Evolutionary conservation across 2,113 vertebrate species (phyloP).

Genomic region (Chauna torquata): DNA sequence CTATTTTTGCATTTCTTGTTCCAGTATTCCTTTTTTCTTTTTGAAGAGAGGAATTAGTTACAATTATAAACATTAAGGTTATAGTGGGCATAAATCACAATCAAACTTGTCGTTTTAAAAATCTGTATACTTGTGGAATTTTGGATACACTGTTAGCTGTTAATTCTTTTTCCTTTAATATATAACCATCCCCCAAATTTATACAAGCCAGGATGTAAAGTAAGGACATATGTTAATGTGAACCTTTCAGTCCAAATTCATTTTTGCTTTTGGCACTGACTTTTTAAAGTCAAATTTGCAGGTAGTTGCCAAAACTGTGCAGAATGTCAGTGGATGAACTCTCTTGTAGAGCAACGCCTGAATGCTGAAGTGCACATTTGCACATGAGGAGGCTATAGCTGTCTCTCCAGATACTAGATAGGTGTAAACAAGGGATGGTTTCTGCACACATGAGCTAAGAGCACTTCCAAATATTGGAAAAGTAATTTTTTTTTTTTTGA

Average conservation of each 20-base stretch:
- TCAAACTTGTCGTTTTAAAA: not conserved
- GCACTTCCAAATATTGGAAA: not conserved
- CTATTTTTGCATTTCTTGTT: not conserved
- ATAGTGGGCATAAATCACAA: not conserved
- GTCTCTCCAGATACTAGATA: not conserved
- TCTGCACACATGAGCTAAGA: not conserved
- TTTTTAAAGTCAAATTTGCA: not conserved
- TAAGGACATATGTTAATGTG: not conserved
- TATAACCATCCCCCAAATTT: not conserved
- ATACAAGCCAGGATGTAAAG: not conserved
- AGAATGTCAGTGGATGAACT: not conserved
- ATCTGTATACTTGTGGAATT: not conserved
- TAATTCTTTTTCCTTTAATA: not conserved
- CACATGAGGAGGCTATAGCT: not conserved
- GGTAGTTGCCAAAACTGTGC: not conserved
- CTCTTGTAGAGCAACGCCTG: rapidly evolving
- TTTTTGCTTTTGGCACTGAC: not conserved
- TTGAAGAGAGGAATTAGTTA: not conserved
- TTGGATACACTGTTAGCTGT: not conserved
- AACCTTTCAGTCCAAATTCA: not conserved
- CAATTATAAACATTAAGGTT: not conserved
- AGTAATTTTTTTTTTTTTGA: not conserved
- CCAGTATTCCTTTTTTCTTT: not conserved
- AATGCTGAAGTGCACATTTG: not conserved
- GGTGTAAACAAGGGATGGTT: not conserved